Conservation (phyloP, 2,888 invertebrate species). For the Lepidocyrtinus sp. region DNA sequence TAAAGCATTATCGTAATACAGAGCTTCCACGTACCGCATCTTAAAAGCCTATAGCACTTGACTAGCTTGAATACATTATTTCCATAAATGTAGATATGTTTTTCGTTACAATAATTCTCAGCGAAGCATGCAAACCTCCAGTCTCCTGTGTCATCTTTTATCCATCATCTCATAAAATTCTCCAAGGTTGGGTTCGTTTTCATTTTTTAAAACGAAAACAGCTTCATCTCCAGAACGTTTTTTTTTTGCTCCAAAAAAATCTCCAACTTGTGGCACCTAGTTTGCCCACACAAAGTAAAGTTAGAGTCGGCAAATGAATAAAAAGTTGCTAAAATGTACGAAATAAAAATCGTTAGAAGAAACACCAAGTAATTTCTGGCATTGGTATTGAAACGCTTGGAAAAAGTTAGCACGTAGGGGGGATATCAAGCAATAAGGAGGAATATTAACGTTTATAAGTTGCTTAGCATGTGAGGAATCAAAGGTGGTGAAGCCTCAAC, state of each 20-base stretch:
- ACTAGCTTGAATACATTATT: background rate
- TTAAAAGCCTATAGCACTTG: background rate
- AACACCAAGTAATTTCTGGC: background rate
- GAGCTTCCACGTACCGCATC: background rate
- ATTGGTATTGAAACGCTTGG: background rate
- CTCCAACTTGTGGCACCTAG: conserved; percentile 2
- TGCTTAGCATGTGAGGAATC: too few relatives aligned
- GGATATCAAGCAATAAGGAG: too few relatives aligned
- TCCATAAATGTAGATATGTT: background rate
- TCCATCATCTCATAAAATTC: background rate
- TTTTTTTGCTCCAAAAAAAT: background rate
- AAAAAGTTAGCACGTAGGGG: too few relatives aligned
- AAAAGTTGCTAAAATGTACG: background rate
- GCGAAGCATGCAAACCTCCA: conserved; percentile 37
- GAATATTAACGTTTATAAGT: too few relatives aligned
- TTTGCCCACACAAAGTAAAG: conserved; percentile 6
- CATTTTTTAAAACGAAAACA: conserved; percentile 20
- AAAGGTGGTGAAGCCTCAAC: conserved; percentile 40
- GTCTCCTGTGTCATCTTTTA: background rate
- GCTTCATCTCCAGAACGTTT: conserved; percentile 19
- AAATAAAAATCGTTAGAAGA: background rate
- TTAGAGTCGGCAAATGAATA: background rate
- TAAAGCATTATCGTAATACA: too few relatives aligned
- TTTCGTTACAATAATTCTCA: conserved; percentile 29
- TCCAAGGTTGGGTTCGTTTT: conserved; percentile 23